Evolutionary conservation across 2,797 vertebrate species (phyloP).

Genomic region (Semotilus atromaculatus): DNA sequence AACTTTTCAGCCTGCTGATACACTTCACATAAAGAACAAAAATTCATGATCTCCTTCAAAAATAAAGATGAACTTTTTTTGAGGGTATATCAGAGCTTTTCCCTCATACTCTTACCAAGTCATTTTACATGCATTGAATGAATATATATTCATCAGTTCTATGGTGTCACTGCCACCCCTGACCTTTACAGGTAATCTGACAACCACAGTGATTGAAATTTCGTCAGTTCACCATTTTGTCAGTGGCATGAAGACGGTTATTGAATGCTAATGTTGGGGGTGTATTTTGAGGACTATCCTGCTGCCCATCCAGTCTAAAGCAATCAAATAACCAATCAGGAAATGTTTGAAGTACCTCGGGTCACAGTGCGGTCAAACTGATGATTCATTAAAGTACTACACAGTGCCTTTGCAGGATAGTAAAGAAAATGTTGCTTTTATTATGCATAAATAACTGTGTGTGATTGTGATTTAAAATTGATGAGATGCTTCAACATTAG

Average conservation of each 20-base stretch:
- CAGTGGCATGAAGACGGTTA: slow-evolving; percentile 7
- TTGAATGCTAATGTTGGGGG: slow-evolving; percentile 24
- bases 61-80: slow-evolving; percentile 30
- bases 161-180: slow-evolving; percentile 2
- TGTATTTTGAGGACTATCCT: neutral
- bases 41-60: slow-evolving; percentile 37
- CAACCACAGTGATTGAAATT: slow-evolving; percentile 5
- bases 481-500: neutral
- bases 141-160: slow-evolving; percentile 20
- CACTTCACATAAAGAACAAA: slow-evolving; percentile 36
- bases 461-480: neutral
- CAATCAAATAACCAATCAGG: slow-evolving; percentile 20
- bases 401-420: neutral
- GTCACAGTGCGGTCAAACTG: neutral
- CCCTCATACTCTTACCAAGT: slow-evolving; percentile 11
- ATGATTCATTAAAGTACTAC: neutral
- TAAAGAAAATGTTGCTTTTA: neutral
- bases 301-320: slow-evolving; percentile 1
- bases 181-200: slow-evolving; percentile 38
- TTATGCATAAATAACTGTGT: neutral
- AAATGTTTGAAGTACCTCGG: slow-evolving; percentile 1
- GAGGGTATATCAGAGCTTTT: slow-evolving; percentile 23
- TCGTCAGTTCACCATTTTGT: slow-evolving; percentile 2
- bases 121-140: slow-evolving; percentile 2
- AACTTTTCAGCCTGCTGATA: slow-evolving; percentile 42